Conservation (phyloP, 2,888 invertebrate species). For the Heliconius hortense region DNA sequence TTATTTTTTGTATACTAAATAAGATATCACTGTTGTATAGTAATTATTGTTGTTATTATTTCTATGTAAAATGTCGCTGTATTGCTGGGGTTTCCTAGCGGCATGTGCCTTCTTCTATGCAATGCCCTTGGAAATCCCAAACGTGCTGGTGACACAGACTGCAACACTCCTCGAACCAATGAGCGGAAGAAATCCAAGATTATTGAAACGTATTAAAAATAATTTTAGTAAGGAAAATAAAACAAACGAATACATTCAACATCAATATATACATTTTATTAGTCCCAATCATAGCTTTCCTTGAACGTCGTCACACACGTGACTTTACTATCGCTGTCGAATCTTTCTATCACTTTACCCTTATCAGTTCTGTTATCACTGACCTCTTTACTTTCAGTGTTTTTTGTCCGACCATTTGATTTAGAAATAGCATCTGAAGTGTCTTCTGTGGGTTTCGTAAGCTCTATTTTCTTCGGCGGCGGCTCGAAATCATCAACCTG, state of each 20-base stretch:
- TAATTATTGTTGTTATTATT: not conserved
- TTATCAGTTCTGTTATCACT: constrained; percentile 38
- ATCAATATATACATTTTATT: constrained; percentile 43
- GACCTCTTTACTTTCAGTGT: constrained; percentile 30
- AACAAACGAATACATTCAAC: constrained; percentile 30
- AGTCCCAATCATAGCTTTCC: constrained; percentile 75
- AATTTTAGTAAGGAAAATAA: constrained; percentile 29
- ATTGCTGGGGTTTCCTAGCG: constrained; percentile 91
- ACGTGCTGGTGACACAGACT: constrained; percentile 80
- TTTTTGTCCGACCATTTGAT: constrained; percentile 55
- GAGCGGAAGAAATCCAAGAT: not conserved
- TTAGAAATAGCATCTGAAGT: constrained; percentile 49
- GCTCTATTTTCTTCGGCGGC: constrained; percentile 58
- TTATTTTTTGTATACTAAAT: not conserved
- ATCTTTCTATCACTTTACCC: constrained; percentile 51
- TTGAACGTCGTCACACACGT: constrained; percentile 66
- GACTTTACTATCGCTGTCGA: constrained; percentile 55
- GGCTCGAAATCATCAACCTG: constrained; percentile 66
- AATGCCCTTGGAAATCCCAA: constrained; percentile 94
- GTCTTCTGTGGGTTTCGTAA: constrained; percentile 43
- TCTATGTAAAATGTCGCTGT: constrained; percentile 77
- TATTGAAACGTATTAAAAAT: too few species aligned
- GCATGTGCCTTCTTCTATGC: constrained; percentile 87
- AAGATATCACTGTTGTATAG: not conserved
- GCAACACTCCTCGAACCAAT: not conserved